Percentiles rank a stretch among this genome's conserved stretches.
These are phyloP conservation scores for Conistra vaccinii DNA, from an alignment of 2,888 invertebrate genomes.

Conservation along the genomic window DNA sequence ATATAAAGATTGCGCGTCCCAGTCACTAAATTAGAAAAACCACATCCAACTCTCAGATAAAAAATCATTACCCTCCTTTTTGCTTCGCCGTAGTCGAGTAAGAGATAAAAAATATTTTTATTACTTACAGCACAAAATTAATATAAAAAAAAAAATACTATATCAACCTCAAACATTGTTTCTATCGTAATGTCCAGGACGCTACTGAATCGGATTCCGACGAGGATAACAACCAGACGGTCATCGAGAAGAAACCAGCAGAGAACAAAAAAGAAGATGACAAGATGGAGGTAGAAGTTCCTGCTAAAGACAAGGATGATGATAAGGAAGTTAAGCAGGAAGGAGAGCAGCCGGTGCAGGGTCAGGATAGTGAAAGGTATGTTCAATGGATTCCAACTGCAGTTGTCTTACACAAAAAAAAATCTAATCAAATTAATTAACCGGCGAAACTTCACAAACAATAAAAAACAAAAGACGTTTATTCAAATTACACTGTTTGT, in stretches of 20 bases:
- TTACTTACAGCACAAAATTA: conserved; percentile 33
- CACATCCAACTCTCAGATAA: not conserved
- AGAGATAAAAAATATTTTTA: conserved; percentile 21
- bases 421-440: not conserved
- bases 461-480: too few species aligned
- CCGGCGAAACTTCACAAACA: too few species aligned
- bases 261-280: conserved; percentile 74
- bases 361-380: conserved; percentile 84
- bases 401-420: not conserved
- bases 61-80: not conserved
- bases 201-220: conserved; percentile 85
- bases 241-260: conserved; percentile 84
- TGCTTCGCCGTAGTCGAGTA: too few species aligned
- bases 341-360: conserved; percentile 70
- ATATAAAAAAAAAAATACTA: not conserved
- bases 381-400: not conserved
- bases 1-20: not conserved
- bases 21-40: not conserved
- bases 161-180: conserved; percentile 20
- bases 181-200: conserved; percentile 72
- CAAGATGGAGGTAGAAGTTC: conserved; percentile 70
- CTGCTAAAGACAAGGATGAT: conserved; percentile 60
- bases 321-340: conserved; percentile 71
- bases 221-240: conserved; percentile 84
- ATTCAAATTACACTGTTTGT: not conserved